These are phyloP conservation scores for Trichacis sp. DNA, from an alignment of 2,888 invertebrate genomes.

Conservation along the genomic window DNA sequence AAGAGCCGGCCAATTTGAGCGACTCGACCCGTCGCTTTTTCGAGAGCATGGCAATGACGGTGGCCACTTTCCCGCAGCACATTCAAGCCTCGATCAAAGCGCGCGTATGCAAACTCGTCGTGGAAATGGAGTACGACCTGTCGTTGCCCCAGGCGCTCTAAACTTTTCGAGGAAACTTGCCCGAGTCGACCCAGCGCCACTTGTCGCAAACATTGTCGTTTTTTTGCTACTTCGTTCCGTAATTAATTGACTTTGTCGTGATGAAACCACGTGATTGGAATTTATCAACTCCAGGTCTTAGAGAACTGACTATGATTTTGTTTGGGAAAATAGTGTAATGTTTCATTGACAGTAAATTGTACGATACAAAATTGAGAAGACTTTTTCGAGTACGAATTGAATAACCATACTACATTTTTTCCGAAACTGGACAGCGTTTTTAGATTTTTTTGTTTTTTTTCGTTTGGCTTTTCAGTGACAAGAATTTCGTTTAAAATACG, in stretches of 20 bases:
- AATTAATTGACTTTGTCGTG: constrained; percentile 26
- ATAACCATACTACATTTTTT: too few species aligned
- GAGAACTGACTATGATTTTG: too few species aligned
- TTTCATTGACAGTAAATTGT: too few species aligned
- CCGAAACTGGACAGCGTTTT: too few species aligned
- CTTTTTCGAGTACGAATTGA: too few species aligned
- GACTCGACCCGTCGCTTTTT: constrained; percentile 53
- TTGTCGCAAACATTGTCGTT: neutral
- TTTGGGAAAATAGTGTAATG: too few species aligned
- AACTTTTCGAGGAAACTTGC: neutral
- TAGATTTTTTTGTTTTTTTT: too few species aligned
- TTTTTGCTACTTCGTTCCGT: neutral
- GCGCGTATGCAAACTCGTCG: constrained; percentile 50
- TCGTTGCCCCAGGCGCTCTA: constrained; percentile 31
- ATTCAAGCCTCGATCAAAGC: constrained; percentile 51
- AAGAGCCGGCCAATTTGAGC: constrained; percentile 39
- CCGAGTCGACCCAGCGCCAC: neutral
- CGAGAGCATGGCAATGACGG: constrained; percentile 55
- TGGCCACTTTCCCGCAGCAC: constrained; percentile 52
- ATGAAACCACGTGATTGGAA: too few species aligned
- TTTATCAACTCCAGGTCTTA: too few species aligned
- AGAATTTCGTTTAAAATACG: too few species aligned
- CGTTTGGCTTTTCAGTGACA: too few species aligned
- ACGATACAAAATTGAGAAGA: too few species aligned
- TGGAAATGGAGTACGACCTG: constrained; percentile 48